Conservation (phyloP, 2,113 vertebrate genomes). For the Thalassoma bifasciatum region DNA sequence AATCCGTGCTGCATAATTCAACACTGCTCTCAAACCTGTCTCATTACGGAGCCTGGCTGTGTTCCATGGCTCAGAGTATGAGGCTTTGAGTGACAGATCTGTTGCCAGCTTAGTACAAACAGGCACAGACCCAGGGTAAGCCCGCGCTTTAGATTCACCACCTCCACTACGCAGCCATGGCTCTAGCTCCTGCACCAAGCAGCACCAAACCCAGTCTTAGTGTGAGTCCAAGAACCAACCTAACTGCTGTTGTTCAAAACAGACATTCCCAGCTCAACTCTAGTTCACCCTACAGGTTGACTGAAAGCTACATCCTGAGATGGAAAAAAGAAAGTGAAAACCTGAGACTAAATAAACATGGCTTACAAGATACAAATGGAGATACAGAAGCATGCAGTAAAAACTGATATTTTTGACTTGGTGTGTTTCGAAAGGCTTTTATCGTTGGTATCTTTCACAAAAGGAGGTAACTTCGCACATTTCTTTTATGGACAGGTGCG, state of each 20-base stretch:
- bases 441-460: no score
- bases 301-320: neutral
- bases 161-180: slow-evolving; percentile 12
- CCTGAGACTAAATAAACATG: neutral
- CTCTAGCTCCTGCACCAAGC: slow-evolving; percentile 22
- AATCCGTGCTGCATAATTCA: slow-evolving; percentile 80
- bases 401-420: no score
- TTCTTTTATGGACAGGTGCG: no score
- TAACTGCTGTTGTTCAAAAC: slow-evolving; percentile 4
- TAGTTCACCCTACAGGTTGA: slow-evolving; percentile 1
- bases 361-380: neutral
- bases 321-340: neutral
- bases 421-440: no score
- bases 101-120: slow-evolving; percentile 64
- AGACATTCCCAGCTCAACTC: neutral
- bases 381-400: no score
- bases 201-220: neutral
- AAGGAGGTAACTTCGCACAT: no score
- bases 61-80: slow-evolving; percentile 55
- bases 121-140: slow-evolving; percentile 44
- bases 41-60: slow-evolving; percentile 77
- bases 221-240: neutral
- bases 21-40: slow-evolving; percentile 70
- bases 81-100: slow-evolving; percentile 69
- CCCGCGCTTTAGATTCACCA: slow-evolving; percentile 11